phyloP scores from a whole-genome alignment of 1,140 invertebrate species.

The Callitettix versicolor region DNA sequence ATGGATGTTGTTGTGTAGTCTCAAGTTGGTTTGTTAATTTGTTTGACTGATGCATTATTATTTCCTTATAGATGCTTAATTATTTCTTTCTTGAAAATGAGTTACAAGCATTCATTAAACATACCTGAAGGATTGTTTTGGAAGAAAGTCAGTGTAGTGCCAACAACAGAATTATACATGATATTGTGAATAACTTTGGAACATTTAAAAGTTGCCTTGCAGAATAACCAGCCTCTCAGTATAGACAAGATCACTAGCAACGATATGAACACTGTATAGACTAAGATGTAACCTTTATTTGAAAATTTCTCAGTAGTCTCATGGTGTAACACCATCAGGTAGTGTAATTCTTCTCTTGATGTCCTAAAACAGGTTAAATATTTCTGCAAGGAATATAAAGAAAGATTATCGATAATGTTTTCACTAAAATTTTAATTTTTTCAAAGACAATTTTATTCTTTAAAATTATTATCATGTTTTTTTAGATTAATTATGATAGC shows the following conservation, averaged over 20 bases:
- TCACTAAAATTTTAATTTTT: not conserved
- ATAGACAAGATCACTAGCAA: not conserved
- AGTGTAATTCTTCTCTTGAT: not conserved
- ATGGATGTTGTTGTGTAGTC: too few relatives aligned
- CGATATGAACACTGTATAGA: not conserved
- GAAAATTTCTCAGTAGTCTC: not conserved
- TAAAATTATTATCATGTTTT: not conserved
- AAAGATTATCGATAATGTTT: not conserved
- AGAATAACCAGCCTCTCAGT: conserved; percentile 34
- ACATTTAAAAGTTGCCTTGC: conserved; percentile 50
- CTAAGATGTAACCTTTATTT: not conserved
- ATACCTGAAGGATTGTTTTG: conserved; percentile 53
- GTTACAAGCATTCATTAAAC: not conserved
- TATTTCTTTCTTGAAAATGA: too few relatives aligned
- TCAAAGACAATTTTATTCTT: not conserved
- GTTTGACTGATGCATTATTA: too few relatives aligned
- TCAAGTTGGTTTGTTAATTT: too few relatives aligned
- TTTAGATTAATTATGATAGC: not conserved
- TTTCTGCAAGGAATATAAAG: not conserved
- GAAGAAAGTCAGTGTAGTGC: conserved; percentile 55
- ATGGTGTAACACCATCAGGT: not conserved
- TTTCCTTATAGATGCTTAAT: too few relatives aligned
- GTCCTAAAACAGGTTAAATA: not conserved
- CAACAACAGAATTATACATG: conserved; percentile 49
- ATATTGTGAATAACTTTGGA: conserved; percentile 53